These are phyloP conservation scores for Tauraco erythrolophus DNA, from an alignment of 2,113 vertebrate species.

Conservation along the genomic window DNA sequence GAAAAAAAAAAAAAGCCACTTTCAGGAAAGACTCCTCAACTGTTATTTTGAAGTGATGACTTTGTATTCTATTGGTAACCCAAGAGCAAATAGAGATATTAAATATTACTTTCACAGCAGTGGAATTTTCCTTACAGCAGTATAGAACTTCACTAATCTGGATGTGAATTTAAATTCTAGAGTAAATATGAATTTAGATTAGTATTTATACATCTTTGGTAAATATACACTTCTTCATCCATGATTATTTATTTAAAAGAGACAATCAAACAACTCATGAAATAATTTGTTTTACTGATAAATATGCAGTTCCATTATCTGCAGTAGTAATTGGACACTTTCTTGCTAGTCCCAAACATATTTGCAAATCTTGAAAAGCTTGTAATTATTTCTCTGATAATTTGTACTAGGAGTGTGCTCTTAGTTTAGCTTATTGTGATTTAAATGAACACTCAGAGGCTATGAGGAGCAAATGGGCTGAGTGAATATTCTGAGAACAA, in stretches of 20 bases:
- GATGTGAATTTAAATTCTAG: not conserved
- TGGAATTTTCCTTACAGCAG: not conserved
- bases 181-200: not conserved
- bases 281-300: not conserved
- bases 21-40: conserved; percentile 18
- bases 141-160: not conserved
- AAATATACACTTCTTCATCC: not conserved
- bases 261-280: not conserved
- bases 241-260: not conserved
- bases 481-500: not conserved
- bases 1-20: conserved; percentile 46
- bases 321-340: not conserved
- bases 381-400: not conserved
- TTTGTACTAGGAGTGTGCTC: not conserved
- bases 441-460: not conserved
- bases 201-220: not conserved
- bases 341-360: not conserved
- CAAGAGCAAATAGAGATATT: not conserved
- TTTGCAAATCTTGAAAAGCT: not conserved
- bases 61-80: conserved; percentile 24
- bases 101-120: not conserved
- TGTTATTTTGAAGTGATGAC: conserved; percentile 31
- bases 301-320: not conserved
- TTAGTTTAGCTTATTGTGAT: not conserved
- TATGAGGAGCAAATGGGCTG: not conserved